Conservation (phyloP, 1,140 invertebrate species). For the Macrotrachela quadricornifera region DNA sequence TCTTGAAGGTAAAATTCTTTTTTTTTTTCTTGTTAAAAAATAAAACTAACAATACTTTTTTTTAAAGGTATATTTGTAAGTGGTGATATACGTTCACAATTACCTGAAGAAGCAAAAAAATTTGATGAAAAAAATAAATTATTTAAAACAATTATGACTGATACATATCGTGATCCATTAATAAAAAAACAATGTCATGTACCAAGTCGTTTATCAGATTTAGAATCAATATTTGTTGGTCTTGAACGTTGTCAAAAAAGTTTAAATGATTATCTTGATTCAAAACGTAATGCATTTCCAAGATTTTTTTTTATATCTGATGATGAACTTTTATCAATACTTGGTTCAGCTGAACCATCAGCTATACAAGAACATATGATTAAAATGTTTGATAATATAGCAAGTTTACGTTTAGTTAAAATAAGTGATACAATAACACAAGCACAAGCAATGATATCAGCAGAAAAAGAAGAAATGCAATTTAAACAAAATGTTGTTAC, state of each 20-base stretch:
- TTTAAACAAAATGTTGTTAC: slow-evolving; percentile 40
- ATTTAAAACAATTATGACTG: slow-evolving; percentile 59
- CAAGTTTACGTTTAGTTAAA: slow-evolving; percentile 42
- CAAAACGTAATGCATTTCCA: slow-evolving; percentile 60
- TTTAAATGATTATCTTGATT: slow-evolving; percentile 63
- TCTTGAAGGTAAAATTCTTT: slow-evolving; percentile 41
- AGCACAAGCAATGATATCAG: slow-evolving; percentile 56
- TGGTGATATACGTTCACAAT: slow-evolving; percentile 55
- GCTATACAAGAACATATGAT: slow-evolving; percentile 72
- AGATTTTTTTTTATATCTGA: slow-evolving; percentile 79
- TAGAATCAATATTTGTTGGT: slow-evolving; percentile 45
- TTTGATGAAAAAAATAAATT: slow-evolving; percentile 63
- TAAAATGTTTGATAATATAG: slow-evolving; percentile 80
- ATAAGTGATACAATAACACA: slow-evolving; percentile 40
- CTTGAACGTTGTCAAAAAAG: slow-evolving; percentile 72
- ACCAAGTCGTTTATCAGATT: slow-evolving; percentile 46
- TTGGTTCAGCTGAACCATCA: slow-evolving; percentile 54
- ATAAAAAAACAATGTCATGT: slow-evolving; percentile 52
- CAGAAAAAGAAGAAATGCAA: slow-evolving; percentile 63
- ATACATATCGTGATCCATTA: slow-evolving; percentile 49
- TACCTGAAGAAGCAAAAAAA: slow-evolving; percentile 62
- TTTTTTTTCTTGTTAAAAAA: neutral
- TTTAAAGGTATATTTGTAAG: slow-evolving; percentile 48
- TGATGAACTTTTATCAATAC: slow-evolving; percentile 63
- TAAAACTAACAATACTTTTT: too few relatives aligned